These are phyloP conservation scores for Nicator chloris DNA, from an alignment of 2,113 vertebrate genomes.

Conservation along the genomic window DNA sequence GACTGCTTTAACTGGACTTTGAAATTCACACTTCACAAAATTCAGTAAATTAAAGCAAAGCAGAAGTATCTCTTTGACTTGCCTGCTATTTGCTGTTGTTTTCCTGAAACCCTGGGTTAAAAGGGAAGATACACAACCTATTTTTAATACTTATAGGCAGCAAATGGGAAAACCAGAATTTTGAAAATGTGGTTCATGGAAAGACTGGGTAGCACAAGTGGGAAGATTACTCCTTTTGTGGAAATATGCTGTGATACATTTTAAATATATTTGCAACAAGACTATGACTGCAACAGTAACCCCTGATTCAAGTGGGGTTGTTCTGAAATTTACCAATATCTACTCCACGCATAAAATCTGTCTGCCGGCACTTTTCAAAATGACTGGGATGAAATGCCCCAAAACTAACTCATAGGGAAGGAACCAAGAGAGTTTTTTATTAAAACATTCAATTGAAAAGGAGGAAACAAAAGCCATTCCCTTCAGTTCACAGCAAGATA, in stretches of 20 bases:
- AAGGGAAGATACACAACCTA: background rate
- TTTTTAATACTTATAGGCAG: background rate
- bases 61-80: background rate
- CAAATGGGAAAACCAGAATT: background rate
- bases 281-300: background rate
- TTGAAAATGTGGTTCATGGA: background rate
- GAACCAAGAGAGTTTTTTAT: background rate
- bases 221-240: background rate
- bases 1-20: background rate
- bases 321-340: background rate
- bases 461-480: background rate
- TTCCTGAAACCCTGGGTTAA: background rate
- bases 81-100: background rate
- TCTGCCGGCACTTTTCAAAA: background rate
- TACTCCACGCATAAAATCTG: background rate
- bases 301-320: background rate
- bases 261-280: background rate
- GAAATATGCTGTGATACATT: background rate
- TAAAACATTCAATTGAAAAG: background rate
- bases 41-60: background rate
- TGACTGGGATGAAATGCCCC: background rate
- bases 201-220: background rate
- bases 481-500: background rate
- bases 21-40: background rate
- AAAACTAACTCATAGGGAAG: background rate